These are phyloP conservation scores for Herpailurus yagouaroundi DNA, from an alignment of 2,113 vertebrate species.

Conservation along the genomic window DNA sequence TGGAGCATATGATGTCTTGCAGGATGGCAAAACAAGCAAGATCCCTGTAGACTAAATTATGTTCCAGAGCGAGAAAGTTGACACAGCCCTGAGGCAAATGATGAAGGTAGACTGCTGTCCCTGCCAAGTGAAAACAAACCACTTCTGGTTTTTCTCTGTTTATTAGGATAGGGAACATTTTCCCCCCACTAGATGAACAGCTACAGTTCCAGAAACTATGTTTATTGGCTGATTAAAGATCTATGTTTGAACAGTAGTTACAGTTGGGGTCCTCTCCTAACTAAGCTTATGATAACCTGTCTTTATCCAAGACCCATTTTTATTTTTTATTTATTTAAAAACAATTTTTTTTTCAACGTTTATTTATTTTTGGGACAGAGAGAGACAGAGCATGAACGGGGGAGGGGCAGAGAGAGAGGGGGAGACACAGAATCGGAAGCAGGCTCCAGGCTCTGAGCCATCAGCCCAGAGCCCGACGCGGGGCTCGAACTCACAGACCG, in stretches of 20 bases:
- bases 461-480: too few relatives aligned
- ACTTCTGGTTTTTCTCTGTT: neutral
- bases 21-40: neutral
- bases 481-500: too few relatives aligned
- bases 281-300: neutral
- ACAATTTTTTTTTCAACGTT: too few relatives aligned
- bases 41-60: neutral
- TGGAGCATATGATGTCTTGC: neutral
- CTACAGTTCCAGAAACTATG: neutral
- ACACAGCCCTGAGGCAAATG: neutral
- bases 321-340: too few relatives aligned
- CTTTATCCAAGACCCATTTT: neutral
- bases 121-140: neutral
- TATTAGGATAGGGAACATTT: neutral
- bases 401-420: too few relatives aligned
- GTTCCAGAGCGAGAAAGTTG: neutral
- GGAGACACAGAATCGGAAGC: too few relatives aligned
- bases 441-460: too few relatives aligned
- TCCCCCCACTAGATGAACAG: neutral
- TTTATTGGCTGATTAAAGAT: neutral
- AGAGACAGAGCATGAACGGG: too few relatives aligned
- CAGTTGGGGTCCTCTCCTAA: neutral
- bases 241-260: neutral
- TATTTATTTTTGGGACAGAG: too few relatives aligned
- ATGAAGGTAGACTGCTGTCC: neutral